Base-by-base conservation (phyloP, 2,888 invertebrate species). In the Ophion ellenae region DNA sequence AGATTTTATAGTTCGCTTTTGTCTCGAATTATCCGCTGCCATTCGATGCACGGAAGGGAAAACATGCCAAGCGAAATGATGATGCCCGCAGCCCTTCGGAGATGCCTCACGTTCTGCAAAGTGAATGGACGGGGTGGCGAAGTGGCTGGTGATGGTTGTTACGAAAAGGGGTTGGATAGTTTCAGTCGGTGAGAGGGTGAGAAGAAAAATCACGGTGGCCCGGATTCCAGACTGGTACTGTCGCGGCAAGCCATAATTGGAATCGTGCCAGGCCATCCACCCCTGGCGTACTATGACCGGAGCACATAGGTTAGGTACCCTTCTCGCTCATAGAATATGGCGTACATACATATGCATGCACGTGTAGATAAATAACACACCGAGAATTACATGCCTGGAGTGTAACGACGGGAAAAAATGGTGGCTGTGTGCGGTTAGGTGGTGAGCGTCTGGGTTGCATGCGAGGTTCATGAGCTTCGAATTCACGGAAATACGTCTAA, bases 201-300 rank as follows among this genome's bases (percentile, higher is more conserved):
- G 66, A 17, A 67, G 67, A 81, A 78, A 80, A 86, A 83, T 80
- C 79, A 79, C 81, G 71, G 73, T 83, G 82, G 70, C 86, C 84
- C 76, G 83, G 81, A 86, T 81, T 84, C 74, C 78, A 66, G 80
- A 70, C 82, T 83, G 83, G 76, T 85, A 84, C 87, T 85, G 87
- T 87, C 86, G 86, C 53, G 81, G 71, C 73, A 61, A 66, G 45
- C 81, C 79, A 79, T 88, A 87, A 88, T 88, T 88, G 87, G 88
- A 84, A 84, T 86, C 83, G 87, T 87, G 88, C 88, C 88, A 88
- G 83, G 84, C 77, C 78, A 86, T 83, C 86, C 78, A 79, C 86
- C 83, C 77, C 81, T 86, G 64, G 77, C 64, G 57, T 78, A 81
- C 81, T 75, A 81, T 59, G 74, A 84, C 82, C 75, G 32, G 74